These are phyloP conservation scores for Campodea augens DNA, from an alignment of 1,140 invertebrate species.

Conservation along the genomic window DNA sequence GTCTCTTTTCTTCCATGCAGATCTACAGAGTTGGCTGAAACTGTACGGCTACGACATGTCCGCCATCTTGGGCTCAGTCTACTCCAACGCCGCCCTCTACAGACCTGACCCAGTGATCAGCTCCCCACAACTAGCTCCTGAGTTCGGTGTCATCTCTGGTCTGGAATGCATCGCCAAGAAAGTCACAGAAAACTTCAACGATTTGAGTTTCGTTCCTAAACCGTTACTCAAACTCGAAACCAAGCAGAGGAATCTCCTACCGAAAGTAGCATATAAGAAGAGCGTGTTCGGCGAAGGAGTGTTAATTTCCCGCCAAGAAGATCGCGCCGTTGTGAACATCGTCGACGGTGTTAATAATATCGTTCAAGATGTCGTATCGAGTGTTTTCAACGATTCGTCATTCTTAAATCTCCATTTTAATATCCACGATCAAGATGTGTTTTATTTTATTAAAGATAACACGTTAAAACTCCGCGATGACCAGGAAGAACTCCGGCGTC, in stretches of 20 bases:
- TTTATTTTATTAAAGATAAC: conserved; percentile 89
- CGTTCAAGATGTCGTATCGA: conserved; percentile 76
- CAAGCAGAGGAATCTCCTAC: conserved; percentile 46
- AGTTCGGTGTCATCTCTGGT: conserved; percentile 72
- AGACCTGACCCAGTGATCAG: conserved; percentile 51
- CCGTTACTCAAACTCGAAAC: conserved; percentile 60
- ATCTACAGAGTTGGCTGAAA: conserved; percentile 61
- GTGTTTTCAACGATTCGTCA: conserved; percentile 81
- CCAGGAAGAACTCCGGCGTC: conserved; percentile 59
- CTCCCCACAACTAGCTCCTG: conserved; percentile 53
- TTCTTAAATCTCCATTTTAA: conserved; percentile 81
- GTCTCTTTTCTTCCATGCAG: conserved; percentile 24
- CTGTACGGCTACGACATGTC: conserved; percentile 71
- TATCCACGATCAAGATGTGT: conserved; percentile 78
- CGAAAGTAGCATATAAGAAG: conserved; percentile 56
- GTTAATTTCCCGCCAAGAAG: conserved; percentile 53
- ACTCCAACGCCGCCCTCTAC: conserved; percentile 53
- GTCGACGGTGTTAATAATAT: conserved; percentile 70
- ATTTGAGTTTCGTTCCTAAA: conserved; percentile 62
- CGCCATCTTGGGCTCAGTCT: conserved; percentile 64
- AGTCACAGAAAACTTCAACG: conserved; percentile 55
- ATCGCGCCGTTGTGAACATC: conserved; percentile 59
- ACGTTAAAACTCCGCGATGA: conserved; percentile 69
- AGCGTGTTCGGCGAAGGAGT: conserved; percentile 80
- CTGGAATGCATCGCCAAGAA: conserved; percentile 69